Conservation (phyloP, 2,888 invertebrate genomes). For the Lydus trimaculatus region DNA sequence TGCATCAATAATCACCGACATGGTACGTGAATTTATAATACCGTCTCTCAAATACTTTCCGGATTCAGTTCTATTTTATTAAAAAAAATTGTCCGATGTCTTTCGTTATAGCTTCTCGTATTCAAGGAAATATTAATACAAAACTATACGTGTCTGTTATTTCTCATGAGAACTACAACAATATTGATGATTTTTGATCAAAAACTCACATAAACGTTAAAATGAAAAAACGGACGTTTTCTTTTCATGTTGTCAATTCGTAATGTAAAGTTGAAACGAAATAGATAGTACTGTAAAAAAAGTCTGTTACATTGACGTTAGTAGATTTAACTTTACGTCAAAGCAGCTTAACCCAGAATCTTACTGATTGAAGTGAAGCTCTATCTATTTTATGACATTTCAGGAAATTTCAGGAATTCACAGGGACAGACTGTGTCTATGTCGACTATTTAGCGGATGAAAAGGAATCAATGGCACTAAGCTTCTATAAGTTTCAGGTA, state of each 20-base stretch:
- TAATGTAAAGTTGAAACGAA: not conserved
- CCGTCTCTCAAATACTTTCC: not conserved
- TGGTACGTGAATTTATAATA: not conserved
- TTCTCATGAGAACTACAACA: not conserved
- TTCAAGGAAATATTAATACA: not conserved
- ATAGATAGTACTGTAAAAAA: no score
- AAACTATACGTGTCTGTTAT: not conserved
- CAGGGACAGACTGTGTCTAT: not conserved
- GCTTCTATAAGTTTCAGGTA: no score
- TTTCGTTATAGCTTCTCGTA: not conserved
- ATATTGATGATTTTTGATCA: not conserved
- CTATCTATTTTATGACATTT: not conserved
- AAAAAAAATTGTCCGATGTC: not conserved
- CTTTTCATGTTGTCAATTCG: not conserved
- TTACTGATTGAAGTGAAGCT: not conserved
- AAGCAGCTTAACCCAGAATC: not conserved
- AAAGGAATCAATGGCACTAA: no score
- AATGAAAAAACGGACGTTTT: not conserved
- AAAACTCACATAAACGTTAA: not conserved
- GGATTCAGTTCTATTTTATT: no score
- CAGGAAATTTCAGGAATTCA: not conserved
- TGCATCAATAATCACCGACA: not conserved
- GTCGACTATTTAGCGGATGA: not conserved
- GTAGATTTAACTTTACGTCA: not conserved
- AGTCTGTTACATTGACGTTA: not conserved